Evolutionary conservation across 64 coral and sea anemone species (phyloP), one percentile per base, ranked within the genome.

Genomic region (Orbicella faveolata): DNA sequence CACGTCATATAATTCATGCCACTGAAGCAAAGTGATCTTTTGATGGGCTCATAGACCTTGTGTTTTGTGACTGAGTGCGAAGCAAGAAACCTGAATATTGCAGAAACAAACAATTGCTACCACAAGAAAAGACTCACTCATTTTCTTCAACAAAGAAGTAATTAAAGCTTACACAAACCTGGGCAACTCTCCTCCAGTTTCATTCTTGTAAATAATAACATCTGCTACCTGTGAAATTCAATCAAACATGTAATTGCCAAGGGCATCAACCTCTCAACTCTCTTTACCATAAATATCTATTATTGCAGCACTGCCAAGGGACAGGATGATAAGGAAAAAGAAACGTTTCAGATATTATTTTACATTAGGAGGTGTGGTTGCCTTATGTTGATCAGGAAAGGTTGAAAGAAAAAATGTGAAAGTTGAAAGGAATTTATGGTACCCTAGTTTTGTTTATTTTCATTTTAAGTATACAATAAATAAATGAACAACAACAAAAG

Each of bases 201-300:
- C 97, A 73, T 96, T 93, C 66, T 88, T 95, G 59, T 93, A 99
- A 65, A 99, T 99, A 35, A 99, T 88, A 16, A 88, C 83, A 89
- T 99, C 97, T 84, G 97, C 97, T 36, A 99, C 97, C 97, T 99
- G 21, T 25, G 21, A 70, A 70, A 70, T 70, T 25, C 25, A n/a
- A 48, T 48, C 44, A 48, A 48, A 48, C 44, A 48, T 48, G 44
- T 48, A 48, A 48, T 48, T 48, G 44, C 44, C 44, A 48, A 48
- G 44, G 3, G 44, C 44, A 48, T 48, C 44, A 48, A 48, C 44
- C 44, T 48, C 44, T 3, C 44, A 48, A 48, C 39, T 48, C 44
- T 48, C 44, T 48, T 48, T 48, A 48, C 44, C 44, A 48, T 48
- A 48, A 3, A 48, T 3, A 6, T 48, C 7, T 48, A 48, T 48